Evolutionary conservation across 30 jellyfish, hydroid and myxozoan genomes (phyloP), one percentile per base, ranked within the genome.

Genomic region (Rhopilema esculentum): DNA sequence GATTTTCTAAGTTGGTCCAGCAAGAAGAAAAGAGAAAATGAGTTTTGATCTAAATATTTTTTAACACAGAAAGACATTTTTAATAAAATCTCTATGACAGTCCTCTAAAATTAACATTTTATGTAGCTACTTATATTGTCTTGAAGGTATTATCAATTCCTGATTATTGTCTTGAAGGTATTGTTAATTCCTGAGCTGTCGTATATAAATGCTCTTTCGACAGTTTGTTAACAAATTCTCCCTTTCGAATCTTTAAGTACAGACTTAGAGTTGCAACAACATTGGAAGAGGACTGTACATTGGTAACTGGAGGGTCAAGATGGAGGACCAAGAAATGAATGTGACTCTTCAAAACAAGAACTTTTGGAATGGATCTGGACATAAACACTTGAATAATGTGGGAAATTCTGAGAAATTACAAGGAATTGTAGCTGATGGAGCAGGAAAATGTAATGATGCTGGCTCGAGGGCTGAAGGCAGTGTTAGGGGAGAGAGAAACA

Each of bases 181-280:
- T n/a, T n/a, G n/a, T n/a, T n/a, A n/a, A n/a, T n/a, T n/a, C n/a
- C n/a, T n/a, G n/a, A n/a, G n/a, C n/a, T n/a, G n/a, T n/a, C n/a
- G n/a, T n/a, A n/a, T n/a, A 66, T 66, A 23, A 1, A 0, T 4
- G 16, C 23, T 66, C 23, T 66, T 4, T 6, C 16, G 76, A 19
- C 20, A n/a, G 4, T 4, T 6, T 66, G 19, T 2, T 1, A 20
- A 19, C 0, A 9, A 0, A 23, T 32, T 23, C 9, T 33, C 77
- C 30, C 69, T 0, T 31, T 4, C 18, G 64, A 0, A 0, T 25
- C 27, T n/a, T 53, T 57, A 62, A 57, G 79, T 27, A 33, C 68
- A 57, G 88, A 66, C 79, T 40, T 78, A 62, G 61, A 51, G 79
- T 78, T 51, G 88, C 88, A 78, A 4, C 67, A 73, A 73, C 84